phyloP scores from a whole-genome alignment of 2,888 invertebrate species.

The Agriopis aurantiaria region DNA sequence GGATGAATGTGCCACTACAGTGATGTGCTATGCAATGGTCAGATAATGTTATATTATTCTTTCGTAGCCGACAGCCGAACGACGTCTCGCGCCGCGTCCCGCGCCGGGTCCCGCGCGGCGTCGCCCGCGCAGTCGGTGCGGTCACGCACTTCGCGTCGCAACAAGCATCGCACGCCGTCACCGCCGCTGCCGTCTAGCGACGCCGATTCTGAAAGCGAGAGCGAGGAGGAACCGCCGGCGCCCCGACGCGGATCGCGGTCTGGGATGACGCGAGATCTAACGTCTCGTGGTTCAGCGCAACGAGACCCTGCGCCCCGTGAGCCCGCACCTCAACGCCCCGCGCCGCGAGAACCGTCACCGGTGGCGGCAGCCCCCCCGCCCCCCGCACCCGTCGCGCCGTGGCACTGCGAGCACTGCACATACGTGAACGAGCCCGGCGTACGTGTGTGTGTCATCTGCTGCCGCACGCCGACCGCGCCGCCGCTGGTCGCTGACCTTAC shows the following conservation, averaged over 20 bases:
- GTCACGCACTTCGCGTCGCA: conserved; percentile 88
- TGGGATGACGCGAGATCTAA: not conserved
- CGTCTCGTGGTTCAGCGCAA: conserved; percentile 21
- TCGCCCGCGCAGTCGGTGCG: conserved; percentile 90
- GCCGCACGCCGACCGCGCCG: conserved; percentile 90
- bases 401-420: conserved; percentile 97
- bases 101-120: conserved; percentile 88
- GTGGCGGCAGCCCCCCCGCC: conserved; percentile 77
- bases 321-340: not conserved
- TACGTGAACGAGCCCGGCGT: conserved; percentile 93
- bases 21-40: too few relatives aligned
- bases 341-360: not conserved
- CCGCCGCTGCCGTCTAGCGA: conserved; percentile 82
- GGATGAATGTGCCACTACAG: too few relatives aligned
- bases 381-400: conserved; percentile 86
- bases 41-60: not conserved
- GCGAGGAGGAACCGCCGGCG: conserved; percentile 59
- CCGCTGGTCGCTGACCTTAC: conserved; percentile 55
- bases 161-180: conserved; percentile 74
- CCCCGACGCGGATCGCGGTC: conserved; percentile 15
- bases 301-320: not conserved
- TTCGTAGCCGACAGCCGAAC: conserved; percentile 77
- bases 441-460: conserved; percentile 94
- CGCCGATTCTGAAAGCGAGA: conserved; percentile 88
- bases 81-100: conserved; percentile 83